A percentile compares a stretch with the other conserved stretches of the same genome.
Evolutionary conservation across 2,888 invertebrate species (phyloP).

Genomic region (Aleiodes testaceus): DNA sequence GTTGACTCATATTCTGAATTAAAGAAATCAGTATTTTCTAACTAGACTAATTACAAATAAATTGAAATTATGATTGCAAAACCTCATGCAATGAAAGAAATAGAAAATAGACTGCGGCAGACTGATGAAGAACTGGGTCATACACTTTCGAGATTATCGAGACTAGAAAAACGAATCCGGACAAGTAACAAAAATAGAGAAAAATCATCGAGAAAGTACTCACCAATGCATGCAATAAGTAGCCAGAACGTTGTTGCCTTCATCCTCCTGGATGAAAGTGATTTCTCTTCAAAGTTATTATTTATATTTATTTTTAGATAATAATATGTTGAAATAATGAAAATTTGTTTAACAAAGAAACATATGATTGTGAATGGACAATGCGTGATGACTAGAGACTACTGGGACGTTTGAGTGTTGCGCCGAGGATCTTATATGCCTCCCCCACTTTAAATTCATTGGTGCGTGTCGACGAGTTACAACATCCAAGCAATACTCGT

Average conservation of each 20-base stretch:
- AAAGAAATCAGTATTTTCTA: no score
- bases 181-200: conserved; percentile 37
- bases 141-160: conserved; percentile 33
- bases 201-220: conserved; percentile 52
- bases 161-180: conserved; percentile 15
- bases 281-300: not conserved
- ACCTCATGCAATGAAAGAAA: not conserved
- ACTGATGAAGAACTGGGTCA: conserved; percentile 33
- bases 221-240: conserved; percentile 63
- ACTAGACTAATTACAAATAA: no score
- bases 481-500: conserved; percentile 44
- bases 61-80: not conserved
- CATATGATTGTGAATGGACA: conserved; percentile 4
- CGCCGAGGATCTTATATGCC: conserved; percentile 70
- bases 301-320: no score
- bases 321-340: no score
- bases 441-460: conserved; percentile 65
- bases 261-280: conserved; percentile 59
- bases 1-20: no score
- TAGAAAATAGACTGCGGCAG: conserved; percentile 17
- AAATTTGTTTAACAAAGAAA: no score
- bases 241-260: conserved; percentile 63
- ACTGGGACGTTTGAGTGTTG: conserved; percentile 65
- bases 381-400: conserved; percentile 68
- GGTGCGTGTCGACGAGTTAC: conserved; percentile 51